phyloP scores from a whole-genome alignment of 37 sponge, comb jelly and placozoan genomes.

The Chondrosia reniformis region DNA sequence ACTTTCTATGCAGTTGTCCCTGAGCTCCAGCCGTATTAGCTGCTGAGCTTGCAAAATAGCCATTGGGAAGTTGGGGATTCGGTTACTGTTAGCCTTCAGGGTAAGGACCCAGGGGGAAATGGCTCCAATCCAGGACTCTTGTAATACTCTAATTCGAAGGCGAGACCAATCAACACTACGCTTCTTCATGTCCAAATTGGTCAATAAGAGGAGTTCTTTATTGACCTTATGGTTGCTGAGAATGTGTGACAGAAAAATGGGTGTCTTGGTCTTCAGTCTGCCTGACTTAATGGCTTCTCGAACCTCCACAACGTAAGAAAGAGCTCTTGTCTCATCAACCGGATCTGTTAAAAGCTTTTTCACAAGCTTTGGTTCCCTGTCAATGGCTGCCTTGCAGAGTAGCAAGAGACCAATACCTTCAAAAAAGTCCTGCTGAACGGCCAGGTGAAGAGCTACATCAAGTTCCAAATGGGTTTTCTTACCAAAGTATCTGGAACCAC shows the following conservation, averaged over 20 bases:
- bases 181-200: conserved; percentile 69
- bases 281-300: conserved; percentile 37
- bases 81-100: conserved; percentile 66
- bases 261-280: conserved; percentile 47
- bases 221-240: conserved; percentile 67
- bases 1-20: conserved; percentile 51
- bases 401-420: conserved; percentile 67
- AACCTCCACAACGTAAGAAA: conserved; percentile 67
- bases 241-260: conserved; percentile 70
- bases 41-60: conserved; percentile 58
- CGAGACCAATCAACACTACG: conserved; percentile 72
- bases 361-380: neutral
- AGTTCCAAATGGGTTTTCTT: conserved; percentile 7
- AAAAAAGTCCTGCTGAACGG: conserved; percentile 64
- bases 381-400: conserved; percentile 69
- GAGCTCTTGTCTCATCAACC: conserved; percentile 26
- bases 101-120: conserved; percentile 80
- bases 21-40: conserved; percentile 63
- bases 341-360: conserved; percentile 63
- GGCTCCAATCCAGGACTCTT: conserved; percentile 70
- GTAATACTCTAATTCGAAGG: conserved; percentile 57
- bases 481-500: neutral
- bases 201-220: conserved; percentile 63
- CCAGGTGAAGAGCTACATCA: conserved; percentile 64
- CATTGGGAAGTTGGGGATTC: conserved; percentile 45